Conservation (phyloP, 1,140 invertebrate species). For the Apocrypta bakeri region DNA sequence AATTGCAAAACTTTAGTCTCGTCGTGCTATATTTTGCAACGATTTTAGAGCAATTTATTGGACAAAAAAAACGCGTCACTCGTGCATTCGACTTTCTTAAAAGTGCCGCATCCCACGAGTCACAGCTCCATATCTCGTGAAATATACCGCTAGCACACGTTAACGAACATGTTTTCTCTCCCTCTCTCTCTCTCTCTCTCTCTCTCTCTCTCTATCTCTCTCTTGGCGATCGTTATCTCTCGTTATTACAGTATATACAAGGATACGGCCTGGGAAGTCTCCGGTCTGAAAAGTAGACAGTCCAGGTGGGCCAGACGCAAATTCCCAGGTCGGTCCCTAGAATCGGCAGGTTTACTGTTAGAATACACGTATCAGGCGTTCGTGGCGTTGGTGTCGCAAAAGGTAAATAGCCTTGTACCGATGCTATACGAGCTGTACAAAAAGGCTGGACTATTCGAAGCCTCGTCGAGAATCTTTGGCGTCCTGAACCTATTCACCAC, state of each 20-base stretch:
- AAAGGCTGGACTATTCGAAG: conserved; percentile 78
- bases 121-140: background rate
- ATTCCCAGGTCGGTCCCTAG: background rate
- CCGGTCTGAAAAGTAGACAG: conserved; percentile 31
- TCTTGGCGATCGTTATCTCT: conserved; percentile 22
- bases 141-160: conserved; percentile 43
- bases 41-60: background rate
- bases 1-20: background rate
- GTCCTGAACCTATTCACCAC: conserved; percentile 86
- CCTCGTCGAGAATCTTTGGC: conserved; percentile 84
- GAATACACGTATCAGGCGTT: conserved; percentile 69
- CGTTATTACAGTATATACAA: conserved; percentile 24
- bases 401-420: conserved; percentile 78
- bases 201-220: background rate
- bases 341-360: background rate
- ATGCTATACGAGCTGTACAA: conserved; percentile 77
- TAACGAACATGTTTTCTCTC: conserved; percentile 28
- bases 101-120: conserved; percentile 35
- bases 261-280: background rate
- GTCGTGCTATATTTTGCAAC: background rate
- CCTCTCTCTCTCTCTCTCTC: background rate
- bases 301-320: conserved; percentile 1
- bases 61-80: conserved; percentile 12
- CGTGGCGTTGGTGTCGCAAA: conserved; percentile 76
- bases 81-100: conserved; percentile 11